Conservation (phyloP, 2,113 vertebrate genomes). For the Hemiscyllium ocellatum region DNA sequence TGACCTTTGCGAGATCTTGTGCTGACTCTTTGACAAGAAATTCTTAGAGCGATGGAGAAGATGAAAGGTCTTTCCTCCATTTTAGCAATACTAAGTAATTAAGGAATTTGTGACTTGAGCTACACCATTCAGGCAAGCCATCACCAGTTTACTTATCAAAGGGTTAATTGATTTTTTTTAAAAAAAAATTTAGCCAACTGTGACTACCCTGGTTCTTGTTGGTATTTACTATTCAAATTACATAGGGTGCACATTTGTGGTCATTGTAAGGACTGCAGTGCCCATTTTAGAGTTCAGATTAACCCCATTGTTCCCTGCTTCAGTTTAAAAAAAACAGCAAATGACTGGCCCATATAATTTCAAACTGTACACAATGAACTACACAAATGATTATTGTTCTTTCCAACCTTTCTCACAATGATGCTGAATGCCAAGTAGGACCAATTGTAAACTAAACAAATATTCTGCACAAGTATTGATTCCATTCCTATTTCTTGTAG, state of each 20-base stretch:
- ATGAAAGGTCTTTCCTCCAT: background rate
- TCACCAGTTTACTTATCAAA: background rate
- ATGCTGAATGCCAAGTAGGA: background rate
- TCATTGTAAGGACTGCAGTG: background rate
- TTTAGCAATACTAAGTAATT: background rate
- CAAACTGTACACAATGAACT: background rate
- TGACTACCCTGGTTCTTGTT: background rate
- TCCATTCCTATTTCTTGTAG: background rate
- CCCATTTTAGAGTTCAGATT: background rate
- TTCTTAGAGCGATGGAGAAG: background rate
- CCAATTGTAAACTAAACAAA: background rate
- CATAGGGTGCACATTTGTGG: background rate
- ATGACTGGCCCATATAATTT: no score
- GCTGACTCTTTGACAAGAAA: background rate
- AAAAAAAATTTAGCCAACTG: background rate
- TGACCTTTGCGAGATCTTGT: background rate
- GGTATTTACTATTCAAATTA: background rate
- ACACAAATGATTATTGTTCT: background rate
- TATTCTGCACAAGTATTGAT: background rate
- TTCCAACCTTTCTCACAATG: no score
- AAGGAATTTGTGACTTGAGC: background rate
- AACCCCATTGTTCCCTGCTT: background rate
- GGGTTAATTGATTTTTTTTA: background rate
- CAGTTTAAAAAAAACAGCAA: background rate
- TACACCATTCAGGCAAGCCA: background rate